Conservation (phyloP, 1,140 invertebrate genomes). For the Cyrtorhinus lividipennis region DNA sequence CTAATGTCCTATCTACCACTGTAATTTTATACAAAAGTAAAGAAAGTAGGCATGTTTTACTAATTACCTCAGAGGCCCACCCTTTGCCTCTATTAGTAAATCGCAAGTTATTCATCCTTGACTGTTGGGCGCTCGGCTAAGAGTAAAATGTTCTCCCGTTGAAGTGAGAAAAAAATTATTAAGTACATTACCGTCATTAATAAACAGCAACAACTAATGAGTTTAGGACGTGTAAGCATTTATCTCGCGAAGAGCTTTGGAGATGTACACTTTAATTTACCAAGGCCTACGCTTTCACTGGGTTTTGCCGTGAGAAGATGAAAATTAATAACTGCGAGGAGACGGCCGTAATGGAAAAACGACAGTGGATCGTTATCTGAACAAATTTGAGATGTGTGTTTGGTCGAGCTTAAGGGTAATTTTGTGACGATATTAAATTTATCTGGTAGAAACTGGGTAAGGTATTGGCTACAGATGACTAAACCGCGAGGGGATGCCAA, state of each 20-base stretch:
- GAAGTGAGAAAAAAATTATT: slow-evolving; percentile 1
- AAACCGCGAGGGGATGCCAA: too few species aligned
- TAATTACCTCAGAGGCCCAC: not conserved
- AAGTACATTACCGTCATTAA: slow-evolving; percentile 1
- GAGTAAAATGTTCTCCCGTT: not conserved
- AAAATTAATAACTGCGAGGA: not conserved
- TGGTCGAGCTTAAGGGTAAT: too few species aligned
- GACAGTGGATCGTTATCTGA: not conserved
- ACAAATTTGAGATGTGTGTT: too few species aligned
- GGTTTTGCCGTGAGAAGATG: not conserved
- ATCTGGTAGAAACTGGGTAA: too few species aligned
- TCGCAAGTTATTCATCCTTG: not conserved
- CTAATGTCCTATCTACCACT: too few species aligned
- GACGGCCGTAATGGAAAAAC: not conserved
- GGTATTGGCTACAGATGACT: too few species aligned
- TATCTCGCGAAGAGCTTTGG: not conserved
- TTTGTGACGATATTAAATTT: too few species aligned
- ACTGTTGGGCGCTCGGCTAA: not conserved
- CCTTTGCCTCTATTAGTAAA: not conserved
- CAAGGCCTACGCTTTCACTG: not conserved
- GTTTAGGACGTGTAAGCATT: not conserved
- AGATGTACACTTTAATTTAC: not conserved
- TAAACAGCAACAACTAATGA: not conserved
- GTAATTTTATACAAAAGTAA: too few species aligned
- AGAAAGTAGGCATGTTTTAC: too few species aligned